Evolutionary conservation across 1,140 invertebrate species (phyloP), one percentile per base, ranked within the genome.

Genomic region (Penaeus japonicus): DNA sequence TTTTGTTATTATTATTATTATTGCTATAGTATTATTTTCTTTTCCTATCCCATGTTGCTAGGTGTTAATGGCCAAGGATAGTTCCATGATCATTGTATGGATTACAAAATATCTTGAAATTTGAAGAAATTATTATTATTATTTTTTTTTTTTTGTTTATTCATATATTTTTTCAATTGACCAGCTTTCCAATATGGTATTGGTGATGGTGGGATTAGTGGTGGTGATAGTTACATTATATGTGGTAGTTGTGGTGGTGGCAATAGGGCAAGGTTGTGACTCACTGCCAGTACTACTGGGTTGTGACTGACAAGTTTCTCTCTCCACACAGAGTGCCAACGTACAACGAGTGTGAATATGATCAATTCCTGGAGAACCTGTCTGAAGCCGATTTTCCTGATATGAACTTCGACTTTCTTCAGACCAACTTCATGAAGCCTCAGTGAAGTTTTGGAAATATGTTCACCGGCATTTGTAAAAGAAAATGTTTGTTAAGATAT

Each of bases 291-390:
- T 87, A 53, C 59, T 84, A 24, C 59, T 83, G 54, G 54, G 87
- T 84, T 83, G 87, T 88, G 87, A 88, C 87, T 88, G 87, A 88
- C 87, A 88, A 30, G 24, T 88, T 88, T 88, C 80, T 88, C 87
- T 88, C 70, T 88, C 80, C 70, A 75, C 87, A 88, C 87, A 88
- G 87, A 82, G 83, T 88, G 80, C 79, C 78, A 39, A 35, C 77
- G 30, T 88, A 88, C 86, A 82, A 82, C 80, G 87, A 88, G 30
- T 47, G 12, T 77, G 79, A 88, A 77, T 84, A 86, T 80, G 75
- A 75, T 65, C 75, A 78, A 62, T 75, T 83, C 80, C 54, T 88
- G 80, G 87, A 87, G 73, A 87, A 88, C 70, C 87, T 88, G 81
- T 81, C 87, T 54, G 87, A 88, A 27, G 20, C 87, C 32, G 87